A percentile compares a stretch with the other conserved stretches of the same genome.
These are phyloP conservation scores for Ischnura elegans DNA, from an alignment of 2,888 invertebrate genomes.

Conservation along the genomic window DNA sequence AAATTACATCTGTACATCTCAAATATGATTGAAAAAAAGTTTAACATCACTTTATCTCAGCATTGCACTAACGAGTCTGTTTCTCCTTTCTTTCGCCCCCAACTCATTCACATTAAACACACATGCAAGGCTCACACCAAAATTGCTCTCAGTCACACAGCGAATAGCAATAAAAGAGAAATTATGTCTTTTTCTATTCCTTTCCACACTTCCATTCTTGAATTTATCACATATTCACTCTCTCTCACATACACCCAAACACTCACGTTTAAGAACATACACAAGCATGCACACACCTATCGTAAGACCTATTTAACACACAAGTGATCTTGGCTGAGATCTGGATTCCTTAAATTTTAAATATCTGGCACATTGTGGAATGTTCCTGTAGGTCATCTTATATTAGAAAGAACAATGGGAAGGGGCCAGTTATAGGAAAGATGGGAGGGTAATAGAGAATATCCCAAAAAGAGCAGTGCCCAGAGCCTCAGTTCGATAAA, in stretches of 20 bases:
- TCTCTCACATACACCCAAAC: neutral
- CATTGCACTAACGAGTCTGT: slow-evolving; percentile 70
- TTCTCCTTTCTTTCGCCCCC: slow-evolving; percentile 64
- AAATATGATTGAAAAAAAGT: slow-evolving; percentile 69
- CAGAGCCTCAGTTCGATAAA: slow-evolving; percentile 64
- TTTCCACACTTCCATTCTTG: slow-evolving; percentile 44
- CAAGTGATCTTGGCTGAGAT: slow-evolving; percentile 68
- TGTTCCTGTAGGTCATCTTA: slow-evolving; percentile 64
- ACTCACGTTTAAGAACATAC: neutral
- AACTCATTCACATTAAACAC: slow-evolving; percentile 68
- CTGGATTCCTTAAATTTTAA: slow-evolving; percentile 61
- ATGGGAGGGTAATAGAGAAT: slow-evolving; percentile 60
- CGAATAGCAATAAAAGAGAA: slow-evolving; percentile 16
- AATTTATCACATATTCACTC: neutral
- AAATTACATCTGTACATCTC: slow-evolving; percentile 68
- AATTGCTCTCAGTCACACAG: slow-evolving; percentile 11
- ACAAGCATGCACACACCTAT: slow-evolving; percentile 39
- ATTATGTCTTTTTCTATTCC: slow-evolving; percentile 45
- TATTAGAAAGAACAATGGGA: slow-evolving; percentile 62
- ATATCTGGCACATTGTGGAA: slow-evolving; percentile 68
- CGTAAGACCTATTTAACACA: slow-evolving; percentile 65
- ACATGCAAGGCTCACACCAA: slow-evolving; percentile 41
- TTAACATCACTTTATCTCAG: slow-evolving; percentile 69
- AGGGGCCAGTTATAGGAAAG: slow-evolving; percentile 65
- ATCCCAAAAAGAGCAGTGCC: slow-evolving; percentile 64